Evolutionary conservation across 1,140 invertebrate genomes (phyloP).

Genomic region (Atta texana): DNA sequence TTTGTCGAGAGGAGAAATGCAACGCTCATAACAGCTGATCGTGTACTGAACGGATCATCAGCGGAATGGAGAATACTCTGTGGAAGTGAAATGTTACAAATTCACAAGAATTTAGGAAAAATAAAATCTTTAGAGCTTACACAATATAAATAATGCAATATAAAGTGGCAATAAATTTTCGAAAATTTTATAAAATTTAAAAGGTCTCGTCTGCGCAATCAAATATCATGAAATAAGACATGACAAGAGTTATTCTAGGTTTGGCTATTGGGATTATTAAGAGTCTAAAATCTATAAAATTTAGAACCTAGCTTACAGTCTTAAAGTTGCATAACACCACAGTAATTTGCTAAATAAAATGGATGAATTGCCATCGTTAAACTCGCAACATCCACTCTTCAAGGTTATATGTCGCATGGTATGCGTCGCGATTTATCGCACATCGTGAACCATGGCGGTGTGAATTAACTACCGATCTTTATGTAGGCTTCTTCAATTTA

Average conservation of each 20-base stretch:
- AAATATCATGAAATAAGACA: background rate
- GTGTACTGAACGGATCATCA: background rate
- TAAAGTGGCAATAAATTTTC: background rate
- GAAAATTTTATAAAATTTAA: background rate
- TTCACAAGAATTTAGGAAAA: background rate
- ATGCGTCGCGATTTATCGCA: conserved; percentile 56
- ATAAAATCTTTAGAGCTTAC: background rate
- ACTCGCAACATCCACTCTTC: conserved; percentile 10
- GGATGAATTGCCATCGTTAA: conserved; percentile 2
- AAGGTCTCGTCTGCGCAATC: background rate
- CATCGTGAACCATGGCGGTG: conserved; percentile 37
- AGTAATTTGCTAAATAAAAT: background rate
- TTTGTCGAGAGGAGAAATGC: conserved; percentile 8
- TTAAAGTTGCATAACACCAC: background rate
- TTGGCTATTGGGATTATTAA: background rate
- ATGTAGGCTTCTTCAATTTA: conserved; percentile 70
- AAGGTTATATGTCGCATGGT: conserved; percentile 55
- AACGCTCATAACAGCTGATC: conserved; percentile 19
- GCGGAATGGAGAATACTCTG: background rate
- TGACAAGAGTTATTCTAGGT: background rate
- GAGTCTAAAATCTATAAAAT: background rate
- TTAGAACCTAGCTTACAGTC: background rate
- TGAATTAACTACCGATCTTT: conserved; percentile 71
- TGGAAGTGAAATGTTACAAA: background rate
- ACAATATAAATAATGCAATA: no score